Evolutionary conservation across 2,888 invertebrate species (phyloP).

Genomic region (Dicycla oo): DNA sequence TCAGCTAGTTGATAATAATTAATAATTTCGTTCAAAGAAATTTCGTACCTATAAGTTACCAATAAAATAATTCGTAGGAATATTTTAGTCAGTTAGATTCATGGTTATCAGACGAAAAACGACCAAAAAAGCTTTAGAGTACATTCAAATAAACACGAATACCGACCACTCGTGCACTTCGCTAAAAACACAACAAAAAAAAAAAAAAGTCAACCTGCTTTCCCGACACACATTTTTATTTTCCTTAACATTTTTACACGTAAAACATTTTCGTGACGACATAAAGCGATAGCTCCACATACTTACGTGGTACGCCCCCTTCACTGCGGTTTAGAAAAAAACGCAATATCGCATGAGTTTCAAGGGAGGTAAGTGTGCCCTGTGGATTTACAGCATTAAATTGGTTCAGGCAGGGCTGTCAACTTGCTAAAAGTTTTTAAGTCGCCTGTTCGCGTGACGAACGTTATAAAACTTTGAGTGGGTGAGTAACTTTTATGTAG

Average conservation of each 20-base stretch:
- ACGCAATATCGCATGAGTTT: conserved; percentile 89
- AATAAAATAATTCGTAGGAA: background rate
- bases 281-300: conserved; percentile 73
- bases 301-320: conserved; percentile 70
- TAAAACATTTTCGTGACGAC: conserved; percentile 77
- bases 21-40: background rate
- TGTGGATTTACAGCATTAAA: conserved; percentile 89
- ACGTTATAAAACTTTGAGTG: conserved; percentile 70
- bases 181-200: conserved; percentile 59
- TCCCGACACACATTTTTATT: conserved; percentile 66
- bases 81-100: background rate
- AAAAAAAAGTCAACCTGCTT: conserved; percentile 61
- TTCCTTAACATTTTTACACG: conserved; percentile 69
- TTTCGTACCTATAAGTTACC: background rate
- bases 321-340: conserved; percentile 85
- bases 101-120: conserved; percentile 12
- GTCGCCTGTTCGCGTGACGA: conserved; percentile 73
- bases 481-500: conserved; percentile 68
- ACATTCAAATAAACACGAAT: conserved; percentile 37
- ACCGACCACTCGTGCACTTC: conserved; percentile 40
- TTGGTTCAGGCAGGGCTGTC: conserved; percentile 86
- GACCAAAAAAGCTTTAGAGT: background rate
- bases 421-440: conserved; percentile 75
- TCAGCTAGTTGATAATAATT: background rate
- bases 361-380: conserved; percentile 88